Evolutionary conservation across 1,140 invertebrate species (phyloP).

Genomic region (Ceratina calcarata): DNA sequence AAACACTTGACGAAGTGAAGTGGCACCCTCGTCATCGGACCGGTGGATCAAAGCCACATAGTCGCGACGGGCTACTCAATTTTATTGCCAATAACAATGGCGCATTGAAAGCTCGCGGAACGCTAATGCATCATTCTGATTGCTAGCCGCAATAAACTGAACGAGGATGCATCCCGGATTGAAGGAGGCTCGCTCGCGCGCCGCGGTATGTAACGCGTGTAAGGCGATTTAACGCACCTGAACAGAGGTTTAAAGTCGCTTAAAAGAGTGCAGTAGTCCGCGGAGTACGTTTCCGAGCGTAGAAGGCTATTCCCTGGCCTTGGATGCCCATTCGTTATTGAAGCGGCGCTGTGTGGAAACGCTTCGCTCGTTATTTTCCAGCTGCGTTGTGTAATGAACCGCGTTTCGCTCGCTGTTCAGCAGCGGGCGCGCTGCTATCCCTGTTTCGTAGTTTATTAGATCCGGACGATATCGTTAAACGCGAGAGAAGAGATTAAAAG

Average conservation of each 20-base stretch:
- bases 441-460: constrained; percentile 50
- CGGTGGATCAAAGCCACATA: not conserved
- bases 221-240: constrained; percentile 48
- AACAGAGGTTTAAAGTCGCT: constrained; percentile 49
- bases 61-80: constrained; percentile 19
- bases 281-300: constrained; percentile 53
- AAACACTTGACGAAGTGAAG: not conserved
- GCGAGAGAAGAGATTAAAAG: constrained; percentile 10
- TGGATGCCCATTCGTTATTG: constrained; percentile 56
- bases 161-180: constrained; percentile 20
- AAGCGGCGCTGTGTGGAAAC: constrained; percentile 55
- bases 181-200: not conserved
- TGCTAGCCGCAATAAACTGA: constrained; percentile 35
- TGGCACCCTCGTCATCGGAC: not conserved
- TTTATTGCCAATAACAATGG: constrained; percentile 49
- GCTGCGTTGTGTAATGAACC: constrained; percentile 58
- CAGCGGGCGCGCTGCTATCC: constrained; percentile 13
- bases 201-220: not conserved
- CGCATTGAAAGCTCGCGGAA: constrained; percentile 41
- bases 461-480: constrained; percentile 28
- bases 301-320: constrained; percentile 64
- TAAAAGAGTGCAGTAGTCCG: constrained; percentile 44
- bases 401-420: constrained; percentile 19
- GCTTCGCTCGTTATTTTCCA: constrained; percentile 59
- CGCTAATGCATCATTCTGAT: constrained; percentile 48